phyloP scores from a whole-genome alignment of 64 coral and sea anemone genomes.

The Orbicella faveolata region DNA sequence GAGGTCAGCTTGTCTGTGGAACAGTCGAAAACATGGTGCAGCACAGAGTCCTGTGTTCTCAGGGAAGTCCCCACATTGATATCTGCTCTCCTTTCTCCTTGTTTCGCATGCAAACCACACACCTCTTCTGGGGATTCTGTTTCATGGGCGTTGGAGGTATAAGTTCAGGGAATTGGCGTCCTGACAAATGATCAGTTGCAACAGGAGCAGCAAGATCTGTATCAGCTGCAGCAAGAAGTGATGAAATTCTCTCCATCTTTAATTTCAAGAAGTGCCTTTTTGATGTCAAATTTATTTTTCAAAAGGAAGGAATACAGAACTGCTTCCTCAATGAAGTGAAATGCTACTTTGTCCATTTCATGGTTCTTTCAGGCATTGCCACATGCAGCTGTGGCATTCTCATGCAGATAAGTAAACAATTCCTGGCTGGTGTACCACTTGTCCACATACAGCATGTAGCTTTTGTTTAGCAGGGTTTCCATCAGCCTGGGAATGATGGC shows the following conservation, averaged over 20 bases:
- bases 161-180: slow-evolving; percentile 32
- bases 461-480: background rate
- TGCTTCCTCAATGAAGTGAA: slow-evolving; percentile 61
- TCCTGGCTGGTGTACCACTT: slow-evolving; percentile 9
- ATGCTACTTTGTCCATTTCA: slow-evolving; percentile 65
- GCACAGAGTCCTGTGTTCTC: slow-evolving; percentile 41
- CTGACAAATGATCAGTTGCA: slow-evolving; percentile 33
- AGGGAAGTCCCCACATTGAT: slow-evolving; percentile 52
- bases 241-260: slow-evolving; percentile 31
- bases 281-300: slow-evolving; percentile 14
- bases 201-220: slow-evolving; percentile 23
- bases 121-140: slow-evolving; percentile 39
- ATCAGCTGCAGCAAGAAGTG: slow-evolving; percentile 33
- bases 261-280: slow-evolving; percentile 20
- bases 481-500: slow-evolving; percentile 5
- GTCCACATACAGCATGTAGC: slow-evolving; percentile 9
- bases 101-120: slow-evolving; percentile 13
- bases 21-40: slow-evolving; percentile 29
- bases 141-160: slow-evolving; percentile 40
- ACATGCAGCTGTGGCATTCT: slow-evolving; percentile 2
- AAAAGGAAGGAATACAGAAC: slow-evolving; percentile 43
- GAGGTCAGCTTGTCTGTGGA: slow-evolving; percentile 15
- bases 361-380: slow-evolving; percentile 32
- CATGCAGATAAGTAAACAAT: background rate
- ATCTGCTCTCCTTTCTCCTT: slow-evolving; percentile 25